A percentile compares a stretch with the other conserved stretches of the same genome.
phyloP scores from a whole-genome alignment of 2,888 invertebrate species.

The Meganola albula region DNA sequence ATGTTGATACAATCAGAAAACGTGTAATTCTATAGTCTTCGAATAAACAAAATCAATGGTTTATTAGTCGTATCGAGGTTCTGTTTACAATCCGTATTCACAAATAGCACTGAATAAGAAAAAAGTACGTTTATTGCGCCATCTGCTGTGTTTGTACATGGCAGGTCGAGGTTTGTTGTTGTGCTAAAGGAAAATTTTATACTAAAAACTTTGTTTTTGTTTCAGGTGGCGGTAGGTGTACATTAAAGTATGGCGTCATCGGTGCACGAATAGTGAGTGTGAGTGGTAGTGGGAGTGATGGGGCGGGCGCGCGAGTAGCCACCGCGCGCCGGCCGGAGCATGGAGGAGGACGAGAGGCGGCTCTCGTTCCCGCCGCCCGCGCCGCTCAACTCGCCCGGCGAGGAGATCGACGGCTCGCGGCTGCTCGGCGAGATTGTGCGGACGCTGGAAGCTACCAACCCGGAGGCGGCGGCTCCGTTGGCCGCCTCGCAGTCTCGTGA shows the following conservation, averaged over 20 bases:
- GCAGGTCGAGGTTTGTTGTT: no score
- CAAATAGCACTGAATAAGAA: conserved; percentile 23
- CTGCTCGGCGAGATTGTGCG: conserved; percentile 71
- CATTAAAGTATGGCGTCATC: conserved; percentile 53
- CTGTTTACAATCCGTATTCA: conserved; percentile 23
- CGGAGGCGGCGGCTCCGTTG: conserved; percentile 68
- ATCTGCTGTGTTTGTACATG: no score
- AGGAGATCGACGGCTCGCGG: conserved; percentile 74
- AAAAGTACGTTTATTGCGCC: conserved; percentile 18
- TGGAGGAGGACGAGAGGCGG: conserved; percentile 75
- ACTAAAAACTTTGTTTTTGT: conserved; percentile 28
- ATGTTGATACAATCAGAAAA: no score
- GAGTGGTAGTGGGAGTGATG: conserved; percentile 41
- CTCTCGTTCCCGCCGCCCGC: conserved; percentile 75
- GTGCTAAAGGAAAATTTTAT: no score
- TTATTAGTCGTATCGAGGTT: conserved; percentile 14
- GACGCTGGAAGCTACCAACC: conserved; percentile 69
- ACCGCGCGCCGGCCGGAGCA: conserved; percentile 50
- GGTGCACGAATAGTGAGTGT: conserved; percentile 56
- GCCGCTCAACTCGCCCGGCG: conserved; percentile 73
- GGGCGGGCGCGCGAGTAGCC: conserved; percentile 60
- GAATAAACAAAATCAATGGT: conserved; percentile 14
- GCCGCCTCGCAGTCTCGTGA: conserved; percentile 69
- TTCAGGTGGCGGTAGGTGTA: conserved; percentile 55
- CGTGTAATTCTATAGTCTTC: no score